These are phyloP conservation scores for Castor canadensis DNA, from an alignment of 2,113 vertebrate genomes.

Conservation along the genomic window DNA sequence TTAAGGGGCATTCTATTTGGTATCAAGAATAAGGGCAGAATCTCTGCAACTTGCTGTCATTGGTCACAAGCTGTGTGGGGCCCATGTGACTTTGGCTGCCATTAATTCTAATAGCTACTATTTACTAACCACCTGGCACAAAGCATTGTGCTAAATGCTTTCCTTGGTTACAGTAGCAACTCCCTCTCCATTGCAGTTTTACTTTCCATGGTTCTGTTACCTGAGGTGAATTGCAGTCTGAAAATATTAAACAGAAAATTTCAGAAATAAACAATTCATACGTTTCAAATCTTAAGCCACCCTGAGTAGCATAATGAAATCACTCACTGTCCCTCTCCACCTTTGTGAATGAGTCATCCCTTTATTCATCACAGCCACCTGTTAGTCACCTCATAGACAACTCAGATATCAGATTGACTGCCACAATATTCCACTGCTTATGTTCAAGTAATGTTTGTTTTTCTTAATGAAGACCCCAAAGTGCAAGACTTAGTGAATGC, in stretches of 20 bases:
- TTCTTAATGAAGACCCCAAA: neutral
- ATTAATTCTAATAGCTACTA: neutral
- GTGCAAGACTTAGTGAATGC: neutral
- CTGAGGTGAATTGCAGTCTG: neutral
- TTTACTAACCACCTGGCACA: neutral
- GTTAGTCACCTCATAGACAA: too few species aligned
- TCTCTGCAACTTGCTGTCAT: neutral
- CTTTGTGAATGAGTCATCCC: neutral
- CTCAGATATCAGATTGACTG: neutral
- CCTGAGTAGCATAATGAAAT: neutral
- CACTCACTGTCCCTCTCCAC: neutral
- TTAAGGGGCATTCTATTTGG: neutral
- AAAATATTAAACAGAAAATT: neutral
- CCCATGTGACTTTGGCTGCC: neutral
- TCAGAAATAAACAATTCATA: neutral
- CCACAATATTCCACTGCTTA: neutral
- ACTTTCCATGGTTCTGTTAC: neutral
- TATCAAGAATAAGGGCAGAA: neutral
- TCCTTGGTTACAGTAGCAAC: neutral
- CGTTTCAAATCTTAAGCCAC: neutral
- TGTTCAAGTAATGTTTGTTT: neutral
- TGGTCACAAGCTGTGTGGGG: neutral
- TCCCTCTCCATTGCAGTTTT: neutral
- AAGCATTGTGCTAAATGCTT: neutral
- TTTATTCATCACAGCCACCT: neutral